These are phyloP conservation scores for Schizopygopsis pylzovi DNA, from an alignment of 2,797 vertebrate genomes.

Conservation along the genomic window DNA sequence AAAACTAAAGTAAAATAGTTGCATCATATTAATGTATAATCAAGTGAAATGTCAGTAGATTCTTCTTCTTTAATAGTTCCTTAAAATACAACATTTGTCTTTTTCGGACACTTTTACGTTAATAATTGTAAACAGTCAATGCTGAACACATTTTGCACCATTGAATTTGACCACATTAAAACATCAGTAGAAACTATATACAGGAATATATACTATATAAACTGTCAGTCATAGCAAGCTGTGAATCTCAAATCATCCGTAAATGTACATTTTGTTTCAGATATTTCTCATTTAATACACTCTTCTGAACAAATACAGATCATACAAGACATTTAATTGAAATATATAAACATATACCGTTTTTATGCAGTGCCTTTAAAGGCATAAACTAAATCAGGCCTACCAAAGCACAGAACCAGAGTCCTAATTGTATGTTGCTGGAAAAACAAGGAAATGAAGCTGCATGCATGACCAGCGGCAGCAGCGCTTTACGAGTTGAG, in stretches of 20 bases:
- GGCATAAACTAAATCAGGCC: background rate
- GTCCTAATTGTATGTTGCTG: background rate
- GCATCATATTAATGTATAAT: background rate
- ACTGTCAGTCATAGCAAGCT: background rate
- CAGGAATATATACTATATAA: background rate
- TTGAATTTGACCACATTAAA: background rate
- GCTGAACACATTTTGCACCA: background rate
- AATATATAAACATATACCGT: background rate
- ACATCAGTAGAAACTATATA: background rate
- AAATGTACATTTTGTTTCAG: background rate
- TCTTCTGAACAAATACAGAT: background rate
- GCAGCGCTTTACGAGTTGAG: background rate
- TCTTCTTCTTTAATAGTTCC: background rate
- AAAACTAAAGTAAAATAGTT: background rate
- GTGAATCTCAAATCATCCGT: background rate
- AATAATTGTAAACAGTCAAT: background rate
- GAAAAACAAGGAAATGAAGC: slow-evolving; percentile 5
- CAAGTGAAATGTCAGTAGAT: background rate
- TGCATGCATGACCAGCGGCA: slow-evolving; percentile 14
- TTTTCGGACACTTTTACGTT: background rate
- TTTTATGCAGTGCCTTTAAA: background rate
- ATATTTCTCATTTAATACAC: background rate
- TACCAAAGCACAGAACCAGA: background rate
- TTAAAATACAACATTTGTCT: background rate
- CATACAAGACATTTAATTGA: background rate